These are phyloP conservation scores for Drosophila pandora DNA, from an alignment of 1,140 invertebrate species.

Conservation along the genomic window DNA sequence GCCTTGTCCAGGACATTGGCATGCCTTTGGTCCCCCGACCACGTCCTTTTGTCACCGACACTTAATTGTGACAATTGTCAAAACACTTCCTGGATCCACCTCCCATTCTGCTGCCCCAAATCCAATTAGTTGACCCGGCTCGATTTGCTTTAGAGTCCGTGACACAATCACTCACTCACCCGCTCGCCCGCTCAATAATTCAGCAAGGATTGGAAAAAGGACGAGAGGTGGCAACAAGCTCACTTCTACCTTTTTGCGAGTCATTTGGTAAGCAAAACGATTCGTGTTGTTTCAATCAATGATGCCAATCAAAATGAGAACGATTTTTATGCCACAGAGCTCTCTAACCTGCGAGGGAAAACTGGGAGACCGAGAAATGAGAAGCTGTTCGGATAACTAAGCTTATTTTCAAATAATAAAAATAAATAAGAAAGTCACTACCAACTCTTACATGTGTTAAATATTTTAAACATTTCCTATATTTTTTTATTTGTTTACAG, in stretches of 20 bases:
- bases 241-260: slow-evolving; percentile 64
- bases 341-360: slow-evolving; percentile 15
- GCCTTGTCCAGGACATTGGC: slow-evolving; percentile 76
- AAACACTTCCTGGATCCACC: slow-evolving; percentile 62
- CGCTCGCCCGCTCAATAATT: slow-evolving; percentile 50
- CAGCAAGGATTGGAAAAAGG: slow-evolving; percentile 36
- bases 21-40: slow-evolving; percentile 38
- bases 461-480: too few relatives aligned
- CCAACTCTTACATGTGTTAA: not conserved
- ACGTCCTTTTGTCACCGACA: slow-evolving; percentile 20
- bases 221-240: slow-evolving; percentile 45
- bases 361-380: slow-evolving; percentile 12
- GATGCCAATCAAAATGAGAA: slow-evolving; percentile 78
- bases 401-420: not conserved
- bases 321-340: slow-evolving; percentile 63
- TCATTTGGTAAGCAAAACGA: slow-evolving; percentile 70
- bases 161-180: slow-evolving; percentile 70
- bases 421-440: not conserved
- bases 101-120: slow-evolving; percentile 51
- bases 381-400: slow-evolving; percentile 2
- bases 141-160: slow-evolving; percentile 50
- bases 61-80: slow-evolving; percentile 78
- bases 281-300: slow-evolving; percentile 82
- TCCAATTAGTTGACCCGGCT: slow-evolving; percentile 66
- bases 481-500: too few relatives aligned